A percentile compares a stretch with the other conserved stretches of the same genome.
Conservation (phyloP, 2,797 vertebrate genomes). For the Poecilia picta region DNA sequence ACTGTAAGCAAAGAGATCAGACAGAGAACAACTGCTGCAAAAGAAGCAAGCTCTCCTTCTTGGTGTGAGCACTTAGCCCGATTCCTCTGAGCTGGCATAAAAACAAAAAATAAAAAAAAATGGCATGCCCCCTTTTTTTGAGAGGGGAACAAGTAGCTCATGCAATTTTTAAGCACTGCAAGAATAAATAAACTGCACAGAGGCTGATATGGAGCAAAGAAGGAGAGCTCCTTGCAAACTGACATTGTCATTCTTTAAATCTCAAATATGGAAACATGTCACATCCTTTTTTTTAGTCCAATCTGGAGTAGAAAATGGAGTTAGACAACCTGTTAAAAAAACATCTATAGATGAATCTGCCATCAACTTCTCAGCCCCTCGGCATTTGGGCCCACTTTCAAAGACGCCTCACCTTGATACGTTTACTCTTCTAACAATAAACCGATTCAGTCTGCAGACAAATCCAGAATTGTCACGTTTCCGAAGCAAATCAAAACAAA, state of each 20-base stretch:
- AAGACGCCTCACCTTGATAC: no score
- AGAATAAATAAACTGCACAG: neutral
- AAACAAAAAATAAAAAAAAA: neutral
- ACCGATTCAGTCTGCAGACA: neutral
- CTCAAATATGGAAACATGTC: neutral
- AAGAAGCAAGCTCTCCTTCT: neutral
- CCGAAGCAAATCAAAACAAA: neutral
- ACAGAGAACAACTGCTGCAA: neutral
- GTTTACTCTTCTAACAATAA: neutral
- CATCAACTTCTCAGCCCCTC: no score
- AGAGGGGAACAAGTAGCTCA: neutral
- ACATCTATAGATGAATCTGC: no score
- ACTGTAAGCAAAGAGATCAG: constrained; percentile 29
- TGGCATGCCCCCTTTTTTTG: neutral
- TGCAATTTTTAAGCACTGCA: neutral
- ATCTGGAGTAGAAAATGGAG: neutral
- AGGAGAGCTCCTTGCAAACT: neutral
- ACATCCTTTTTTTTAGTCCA: neutral
- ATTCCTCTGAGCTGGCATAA: neutral
- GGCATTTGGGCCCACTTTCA: no score
- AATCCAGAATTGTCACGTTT: neutral
- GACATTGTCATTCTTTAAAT: neutral
- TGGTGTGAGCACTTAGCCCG: neutral
- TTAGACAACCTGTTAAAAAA: neutral
- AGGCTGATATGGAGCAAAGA: neutral